Evolutionary conservation across 2,113 vertebrate genomes (phyloP).

Genomic region (Trematocara unimaculatum): DNA sequence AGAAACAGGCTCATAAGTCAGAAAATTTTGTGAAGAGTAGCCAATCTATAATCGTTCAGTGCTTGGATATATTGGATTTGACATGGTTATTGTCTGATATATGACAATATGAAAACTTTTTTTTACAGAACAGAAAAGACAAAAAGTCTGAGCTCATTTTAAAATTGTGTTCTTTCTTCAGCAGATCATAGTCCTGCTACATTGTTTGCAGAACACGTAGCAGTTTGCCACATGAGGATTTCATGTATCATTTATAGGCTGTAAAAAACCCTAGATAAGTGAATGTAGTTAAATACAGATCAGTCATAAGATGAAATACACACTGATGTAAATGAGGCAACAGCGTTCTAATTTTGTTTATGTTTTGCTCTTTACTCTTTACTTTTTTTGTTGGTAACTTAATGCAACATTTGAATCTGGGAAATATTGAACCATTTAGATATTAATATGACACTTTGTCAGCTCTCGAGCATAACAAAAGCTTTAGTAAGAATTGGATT

Average conservation of each 20-base stretch:
- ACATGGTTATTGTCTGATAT: background rate
- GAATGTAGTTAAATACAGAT: background rate
- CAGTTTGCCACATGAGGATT: background rate
- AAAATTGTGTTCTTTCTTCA: background rate
- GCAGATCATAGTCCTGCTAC: background rate
- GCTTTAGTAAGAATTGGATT: background rate
- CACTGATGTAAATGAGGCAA: background rate
- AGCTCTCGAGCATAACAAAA: background rate
- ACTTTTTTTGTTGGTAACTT: background rate
- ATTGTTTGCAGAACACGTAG: background rate
- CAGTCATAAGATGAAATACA: background rate
- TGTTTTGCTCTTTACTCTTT: background rate
- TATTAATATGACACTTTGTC: background rate
- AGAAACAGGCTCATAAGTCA: accelerated
- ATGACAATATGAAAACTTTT: background rate
- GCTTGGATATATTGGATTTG: background rate
- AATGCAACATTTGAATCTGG: background rate
- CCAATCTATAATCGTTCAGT: background rate
- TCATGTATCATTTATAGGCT: background rate
- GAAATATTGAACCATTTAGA: background rate
- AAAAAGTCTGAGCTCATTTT: background rate
- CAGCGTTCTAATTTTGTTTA: background rate
- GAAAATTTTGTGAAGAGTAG: background rate
- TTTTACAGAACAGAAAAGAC: background rate
- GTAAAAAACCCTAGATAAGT: background rate